Conservation (phyloP, 2,888 invertebrate species). For the Eupithecia exiguata region DNA sequence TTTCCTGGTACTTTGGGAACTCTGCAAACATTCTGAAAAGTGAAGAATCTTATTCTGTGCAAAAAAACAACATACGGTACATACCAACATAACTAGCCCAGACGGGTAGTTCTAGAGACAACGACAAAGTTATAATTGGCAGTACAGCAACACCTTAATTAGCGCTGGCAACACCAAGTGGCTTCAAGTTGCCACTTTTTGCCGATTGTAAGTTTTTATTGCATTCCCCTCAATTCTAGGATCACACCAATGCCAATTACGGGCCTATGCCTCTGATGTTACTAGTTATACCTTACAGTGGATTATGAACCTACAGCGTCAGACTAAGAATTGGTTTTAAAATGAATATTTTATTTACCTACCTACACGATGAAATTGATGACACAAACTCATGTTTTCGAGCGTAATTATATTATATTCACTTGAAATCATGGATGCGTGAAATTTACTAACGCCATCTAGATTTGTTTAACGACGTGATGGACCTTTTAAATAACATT, state of each 20-base stretch:
- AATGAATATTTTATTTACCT: not conserved
- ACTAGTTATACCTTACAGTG: not conserved
- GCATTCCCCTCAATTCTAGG: constrained; percentile 39
- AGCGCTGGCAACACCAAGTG: constrained; percentile 37
- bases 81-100: not conserved
- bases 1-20: too few species aligned
- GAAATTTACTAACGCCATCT: not conserved
- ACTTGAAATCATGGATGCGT: not conserved
- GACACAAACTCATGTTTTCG: not conserved
- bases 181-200: constrained; percentile 65
- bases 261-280: constrained; percentile 15
- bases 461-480: not conserved
- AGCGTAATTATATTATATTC: not conserved
- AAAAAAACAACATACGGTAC: constrained; percentile 2
- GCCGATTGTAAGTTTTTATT: constrained; percentile 37
- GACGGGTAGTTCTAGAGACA: not conserved
- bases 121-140: constrained; percentile 4
- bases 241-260: constrained; percentile 45
- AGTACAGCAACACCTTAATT: constrained; percentile 37
- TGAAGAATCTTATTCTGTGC: not conserved
- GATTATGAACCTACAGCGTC: not conserved
- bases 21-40: not conserved
- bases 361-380: not conserved
- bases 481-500: not conserved
- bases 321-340: not conserved